A percentile compares a stretch with the other conserved stretches of the same genome.
phyloP scores from a whole-genome alignment of 1,140 invertebrate genomes.

The Psilanteris sp. region DNA sequence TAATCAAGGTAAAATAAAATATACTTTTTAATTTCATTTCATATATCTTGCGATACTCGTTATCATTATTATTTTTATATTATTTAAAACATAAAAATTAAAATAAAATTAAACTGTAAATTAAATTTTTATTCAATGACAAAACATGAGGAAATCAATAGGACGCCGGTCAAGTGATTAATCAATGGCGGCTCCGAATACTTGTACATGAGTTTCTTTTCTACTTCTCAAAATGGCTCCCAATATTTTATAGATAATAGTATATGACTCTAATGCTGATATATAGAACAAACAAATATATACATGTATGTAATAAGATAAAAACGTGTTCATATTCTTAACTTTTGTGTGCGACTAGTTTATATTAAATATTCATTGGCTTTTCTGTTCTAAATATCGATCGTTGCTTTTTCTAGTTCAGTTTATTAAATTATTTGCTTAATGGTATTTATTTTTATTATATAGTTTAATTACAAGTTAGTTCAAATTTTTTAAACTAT shows the following conservation, averaged over 20 bases:
- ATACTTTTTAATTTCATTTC: neutral
- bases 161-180: constrained; percentile 32
- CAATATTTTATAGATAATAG: too few relatives aligned
- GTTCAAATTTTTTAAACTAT: too few relatives aligned
- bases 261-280: too few relatives aligned
- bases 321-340: too few relatives aligned
- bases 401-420: neutral
- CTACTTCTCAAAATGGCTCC: constrained; percentile 11
- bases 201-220: constrained; percentile 3
- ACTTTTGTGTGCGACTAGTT: too few relatives aligned
- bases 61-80: constrained; percentile 1
- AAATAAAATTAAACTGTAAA: neutral
- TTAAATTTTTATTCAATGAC: neutral
- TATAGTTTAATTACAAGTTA: too few relatives aligned
- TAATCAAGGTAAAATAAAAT: constrained; percentile 55
- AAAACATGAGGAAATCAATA: constrained; percentile 11
- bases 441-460: too few relatives aligned
- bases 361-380: too few relatives aligned
- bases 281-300: too few relatives aligned
- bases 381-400: too few relatives aligned
- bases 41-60: neutral
- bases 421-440: constrained; percentile 3
- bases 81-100: neutral
- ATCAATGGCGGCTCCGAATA: constrained; percentile 26
- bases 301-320: too few relatives aligned